Conservation (phyloP, 1,140 invertebrate genomes). For the Episyrphus balteatus region DNA sequence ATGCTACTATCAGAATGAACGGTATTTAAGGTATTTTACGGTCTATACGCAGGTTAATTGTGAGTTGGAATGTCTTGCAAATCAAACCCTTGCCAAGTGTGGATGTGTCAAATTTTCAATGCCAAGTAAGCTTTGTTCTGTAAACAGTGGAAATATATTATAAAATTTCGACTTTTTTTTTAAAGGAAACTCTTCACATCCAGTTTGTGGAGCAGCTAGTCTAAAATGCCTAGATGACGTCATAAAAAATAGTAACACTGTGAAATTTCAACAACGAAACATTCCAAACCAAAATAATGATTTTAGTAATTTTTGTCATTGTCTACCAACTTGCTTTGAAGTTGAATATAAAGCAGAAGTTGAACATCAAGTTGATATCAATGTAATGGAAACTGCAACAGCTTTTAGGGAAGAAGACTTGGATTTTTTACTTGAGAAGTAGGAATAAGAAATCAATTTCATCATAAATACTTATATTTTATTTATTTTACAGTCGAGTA, state of each 20-base stretch:
- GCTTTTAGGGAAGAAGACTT: too few species aligned
- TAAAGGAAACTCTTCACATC: slow-evolving; percentile 33
- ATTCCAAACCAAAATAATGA: too few species aligned
- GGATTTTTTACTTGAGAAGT: too few species aligned
- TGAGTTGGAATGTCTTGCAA: slow-evolving; percentile 51
- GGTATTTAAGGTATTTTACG: slow-evolving; percentile 36
- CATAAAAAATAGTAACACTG: too few species aligned
- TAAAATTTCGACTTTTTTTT: too few species aligned
- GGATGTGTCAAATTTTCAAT: slow-evolving; percentile 51
- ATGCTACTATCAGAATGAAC: slow-evolving; percentile 47
- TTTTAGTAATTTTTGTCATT: slow-evolving; percentile 37
- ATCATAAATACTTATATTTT: too few species aligned
- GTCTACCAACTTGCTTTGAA: slow-evolving; percentile 47
- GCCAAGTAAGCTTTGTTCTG: slow-evolving; percentile 42
- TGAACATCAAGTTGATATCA: slow-evolving; percentile 38
- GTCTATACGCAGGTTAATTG: slow-evolving; percentile 43
- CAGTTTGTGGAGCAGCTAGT: slow-evolving; percentile 37
- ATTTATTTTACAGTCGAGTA: slow-evolving; percentile 20
- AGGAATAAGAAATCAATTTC: too few species aligned
- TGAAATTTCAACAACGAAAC: too few species aligned
- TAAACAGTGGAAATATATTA: too few species aligned
- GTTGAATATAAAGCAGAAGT: slow-evolving; percentile 46
- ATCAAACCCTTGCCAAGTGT: slow-evolving; percentile 38
- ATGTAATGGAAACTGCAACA: slow-evolving; percentile 7
- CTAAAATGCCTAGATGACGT: slow-evolving; percentile 33